Evolutionary conservation across 2,888 invertebrate genomes (phyloP).

Genomic region (Toxonevra muliebris): DNA sequence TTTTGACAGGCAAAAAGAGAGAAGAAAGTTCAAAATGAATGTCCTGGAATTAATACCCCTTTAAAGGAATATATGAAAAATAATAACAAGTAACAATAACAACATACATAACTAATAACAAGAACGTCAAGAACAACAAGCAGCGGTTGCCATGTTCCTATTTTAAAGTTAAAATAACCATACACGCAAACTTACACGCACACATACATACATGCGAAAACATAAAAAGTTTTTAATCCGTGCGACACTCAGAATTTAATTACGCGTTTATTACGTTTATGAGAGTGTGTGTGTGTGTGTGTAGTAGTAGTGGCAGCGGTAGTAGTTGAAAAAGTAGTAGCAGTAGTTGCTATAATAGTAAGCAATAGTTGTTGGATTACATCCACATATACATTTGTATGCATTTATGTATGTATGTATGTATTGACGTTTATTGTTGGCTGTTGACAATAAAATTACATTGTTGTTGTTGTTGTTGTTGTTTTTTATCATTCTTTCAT

Average conservation of each 20-base stretch:
- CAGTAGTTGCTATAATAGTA: constrained; percentile 17
- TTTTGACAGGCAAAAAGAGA: no score
- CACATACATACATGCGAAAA: not conserved
- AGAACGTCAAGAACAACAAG: no score
- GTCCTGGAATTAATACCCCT: no score
- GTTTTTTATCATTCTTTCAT: no score
- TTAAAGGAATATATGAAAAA: no score
- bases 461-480: no score
- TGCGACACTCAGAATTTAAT: not conserved
- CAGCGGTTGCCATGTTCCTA: no score
- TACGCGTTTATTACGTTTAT: not conserved
- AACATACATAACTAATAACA: no score
- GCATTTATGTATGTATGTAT: not conserved
- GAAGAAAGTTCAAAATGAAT: no score
- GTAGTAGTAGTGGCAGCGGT: not conserved
- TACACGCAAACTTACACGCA: not conserved
- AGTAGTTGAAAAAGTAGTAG: constrained; percentile 11
- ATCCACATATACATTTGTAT: constrained; percentile 7
- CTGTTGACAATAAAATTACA: not conserved
- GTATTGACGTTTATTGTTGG: not conserved
- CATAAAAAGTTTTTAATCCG: constrained; percentile 1
- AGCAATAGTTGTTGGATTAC: constrained; percentile 19
- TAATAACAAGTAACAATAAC: no score
- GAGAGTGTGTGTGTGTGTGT: not conserved
- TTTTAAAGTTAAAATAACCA: not conserved